phyloP scores from a whole-genome alignment of 2,888 invertebrate genomes.

The Vannuccia rotundouncinata region DNA sequence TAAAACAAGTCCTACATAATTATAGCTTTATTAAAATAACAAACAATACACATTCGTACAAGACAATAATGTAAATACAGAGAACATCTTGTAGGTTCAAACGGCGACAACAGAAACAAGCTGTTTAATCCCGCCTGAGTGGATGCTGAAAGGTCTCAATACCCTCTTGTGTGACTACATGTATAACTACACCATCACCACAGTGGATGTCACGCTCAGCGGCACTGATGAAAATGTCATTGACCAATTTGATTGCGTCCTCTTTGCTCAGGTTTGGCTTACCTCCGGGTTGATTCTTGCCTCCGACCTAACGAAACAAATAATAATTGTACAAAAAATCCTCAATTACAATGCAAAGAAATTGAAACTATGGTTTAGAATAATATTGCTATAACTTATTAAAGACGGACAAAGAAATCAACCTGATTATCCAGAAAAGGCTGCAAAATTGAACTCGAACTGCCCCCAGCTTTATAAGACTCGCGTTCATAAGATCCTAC shows the following conservation, averaged over 20 bases:
- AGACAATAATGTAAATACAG: too few species aligned
- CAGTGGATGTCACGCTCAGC: slow-evolving; percentile 96
- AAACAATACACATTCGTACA: too few species aligned
- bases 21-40: too few species aligned
- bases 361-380: too few species aligned
- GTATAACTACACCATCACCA: slow-evolving; percentile 79
- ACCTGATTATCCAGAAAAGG: slow-evolving; percentile 92
- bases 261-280: slow-evolving; percentile 64
- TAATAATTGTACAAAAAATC: too few species aligned
- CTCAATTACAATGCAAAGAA: too few species aligned
- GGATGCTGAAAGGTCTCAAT: slow-evolving; percentile 65
- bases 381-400: slow-evolving; percentile 7
- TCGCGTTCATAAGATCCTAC: slow-evolving; percentile 85
- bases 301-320: slow-evolving; percentile 64
- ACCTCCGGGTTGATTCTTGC: slow-evolving; percentile 70
- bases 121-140: slow-evolving; percentile 74
- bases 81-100: too few species aligned
- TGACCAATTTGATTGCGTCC: slow-evolving; percentile 74
- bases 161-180: slow-evolving; percentile 80
- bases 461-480: slow-evolving; percentile 79
- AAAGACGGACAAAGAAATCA: slow-evolving; percentile 49
- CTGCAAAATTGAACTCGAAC: slow-evolving; percentile 72
- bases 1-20: too few species aligned
- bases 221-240: slow-evolving; percentile 93
- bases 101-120: too few species aligned